Base-by-base conservation (phyloP, 1,140 invertebrate species). In the Drosophila setifemur region DNA sequence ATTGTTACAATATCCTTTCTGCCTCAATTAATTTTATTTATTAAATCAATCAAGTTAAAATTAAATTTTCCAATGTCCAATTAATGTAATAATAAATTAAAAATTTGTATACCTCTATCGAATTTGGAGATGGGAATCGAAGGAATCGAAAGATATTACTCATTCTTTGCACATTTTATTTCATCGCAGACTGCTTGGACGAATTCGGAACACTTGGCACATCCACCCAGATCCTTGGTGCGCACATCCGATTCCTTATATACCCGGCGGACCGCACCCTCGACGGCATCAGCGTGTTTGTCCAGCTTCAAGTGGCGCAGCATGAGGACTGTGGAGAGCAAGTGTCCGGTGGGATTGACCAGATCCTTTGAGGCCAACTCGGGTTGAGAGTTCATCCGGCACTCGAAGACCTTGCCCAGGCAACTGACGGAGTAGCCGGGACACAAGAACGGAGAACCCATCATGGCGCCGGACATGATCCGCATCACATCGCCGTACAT, bases 401-500 rank as follows among this genome's bases (percentile, higher is more conserved):
- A 53, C 16, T 76, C 82, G 3, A 44, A 87, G 2, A 86, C 11
- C 4, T 39, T 8, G 2, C 72, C 57, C 6, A 42, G 9, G 0
- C 45, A 6, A 8, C 81, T 75, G 0, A 76, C 54, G 0, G 37
- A 57, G 11, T 53, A 86, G 11, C 82, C 67, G 0, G 81, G 72
- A 19, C 72, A 73, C 7, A 86, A 28, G 1, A 58, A 49, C 1
- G 50, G 29, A 0, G 54, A 58, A 2, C 81, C 81, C 42, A 67
- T 69, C 16, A 86, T 87, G 28, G 31, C 53, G 8, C 72, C 55
- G 0, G 57, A 55, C 14, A 86, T 44, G 11, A 75, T 39, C 1
- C 70, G 39, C 5, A 86, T 42, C 0, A 87, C 76, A 37, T 86
- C 81, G 26, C 81, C 81, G 8, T 86, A 86, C 81, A 86, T 86